Evolutionary conservation across 2,888 invertebrate species (phyloP), one percentile per base, ranked within the genome.

Genomic region (Spodoptera exigua): DNA sequence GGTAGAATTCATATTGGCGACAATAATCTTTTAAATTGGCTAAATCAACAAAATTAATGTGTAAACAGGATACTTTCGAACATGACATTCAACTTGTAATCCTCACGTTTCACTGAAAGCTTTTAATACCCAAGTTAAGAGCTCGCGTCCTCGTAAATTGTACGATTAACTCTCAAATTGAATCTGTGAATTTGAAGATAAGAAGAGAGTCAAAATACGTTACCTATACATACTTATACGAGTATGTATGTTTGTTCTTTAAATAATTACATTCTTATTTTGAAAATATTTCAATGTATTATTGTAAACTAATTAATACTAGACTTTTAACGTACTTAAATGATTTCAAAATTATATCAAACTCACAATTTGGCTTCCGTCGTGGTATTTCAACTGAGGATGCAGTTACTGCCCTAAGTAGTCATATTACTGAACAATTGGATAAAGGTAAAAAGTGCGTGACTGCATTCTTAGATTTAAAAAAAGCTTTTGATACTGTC

Each of bases 1-100:
- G 2, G 18, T 3, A 3, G 18, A 18, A 18, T 3, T 3, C 2
- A 18, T 18, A 3, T 18, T 2, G 18, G 3, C 3, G 18, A 5
- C 1, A 5, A 7, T 9, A 9, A 27, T 27, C 43, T 16, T n/a
- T n/a, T 3, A 35, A 60, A 60, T 67, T 35, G 48, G 48, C 27
- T 14, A 17, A 3, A 0, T 5, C 21, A 21, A 39, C 34, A 48
- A n/a, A 67, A 48, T 67, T 39, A 59, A 67, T 43, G 37, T 35
- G 34, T 39, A 9, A 59, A 47, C 36, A 48, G 17, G 18, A 49
- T 44, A 48, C 61, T 39, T 10, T 9, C 18, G 46, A 66, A 43
- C 27, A 44, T 32, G 13, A 39, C 35, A 27, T 9, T 68, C 7
- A 67, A 63, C 48, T 44, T 37, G 48, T 63, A 48, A 67, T 48